Percentiles rank a stretch among this genome's conserved stretches.
phyloP scores from a whole-genome alignment of 2,113 vertebrate species.

The Puffinus mauretanicus region DNA sequence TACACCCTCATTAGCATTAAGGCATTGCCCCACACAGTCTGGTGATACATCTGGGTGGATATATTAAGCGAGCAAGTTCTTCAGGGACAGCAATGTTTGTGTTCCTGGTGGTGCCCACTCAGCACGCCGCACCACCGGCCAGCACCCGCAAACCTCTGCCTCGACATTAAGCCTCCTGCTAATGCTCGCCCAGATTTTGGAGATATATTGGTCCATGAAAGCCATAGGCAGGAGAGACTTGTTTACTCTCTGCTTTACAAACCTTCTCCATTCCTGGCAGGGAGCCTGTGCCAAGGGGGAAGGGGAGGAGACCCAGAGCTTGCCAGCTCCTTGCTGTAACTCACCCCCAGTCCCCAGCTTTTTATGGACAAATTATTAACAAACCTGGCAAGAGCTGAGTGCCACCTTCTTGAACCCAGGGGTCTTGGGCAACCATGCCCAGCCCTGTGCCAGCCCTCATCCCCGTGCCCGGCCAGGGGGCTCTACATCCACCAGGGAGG shows the following conservation, averaged over 20 bases:
- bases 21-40: background rate
- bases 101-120: background rate
- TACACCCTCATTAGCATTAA: background rate
- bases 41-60: background rate
- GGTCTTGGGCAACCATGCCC: rapidly evolving
- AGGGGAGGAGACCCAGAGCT: background rate
- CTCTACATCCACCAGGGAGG: background rate
- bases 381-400: background rate
- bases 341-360: background rate
- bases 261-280: background rate
- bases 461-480: rapidly evolving
- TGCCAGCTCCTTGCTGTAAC: background rate
- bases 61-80: background rate
- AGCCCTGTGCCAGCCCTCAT: rapidly evolving
- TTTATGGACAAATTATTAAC: background rate
- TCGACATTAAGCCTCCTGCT: background rate
- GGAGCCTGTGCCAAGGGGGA: background rate
- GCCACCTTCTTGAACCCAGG: background rate
- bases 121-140: background rate
- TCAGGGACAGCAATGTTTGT: background rate
- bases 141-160: background rate
- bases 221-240: background rate
- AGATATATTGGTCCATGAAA: background rate
- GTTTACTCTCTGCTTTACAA: background rate
- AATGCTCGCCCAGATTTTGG: background rate